Evolutionary conservation across 2,797 vertebrate genomes (phyloP).

Genomic region (Falco concolor): DNA sequence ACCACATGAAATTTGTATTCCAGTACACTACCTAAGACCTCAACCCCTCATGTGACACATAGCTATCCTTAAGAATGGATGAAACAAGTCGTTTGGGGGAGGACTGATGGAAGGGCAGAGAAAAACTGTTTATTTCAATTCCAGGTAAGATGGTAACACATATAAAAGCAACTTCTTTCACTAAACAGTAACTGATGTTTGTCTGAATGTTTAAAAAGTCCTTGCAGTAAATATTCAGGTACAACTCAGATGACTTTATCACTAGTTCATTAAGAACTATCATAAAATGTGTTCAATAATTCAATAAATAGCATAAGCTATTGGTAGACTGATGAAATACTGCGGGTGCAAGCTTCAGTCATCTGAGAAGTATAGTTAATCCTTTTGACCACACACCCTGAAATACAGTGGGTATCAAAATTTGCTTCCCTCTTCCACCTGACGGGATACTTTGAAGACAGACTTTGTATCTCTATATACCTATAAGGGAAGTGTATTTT

Average conservation of each 20-base stretch:
- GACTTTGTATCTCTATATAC: not conserved
- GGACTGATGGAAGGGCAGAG: not conserved
- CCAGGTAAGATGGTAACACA: not conserved
- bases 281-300: not conserved
- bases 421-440: not conserved
- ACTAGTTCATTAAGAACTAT: not conserved
- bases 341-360: not conserved
- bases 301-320: not conserved
- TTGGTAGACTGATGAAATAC: not conserved
- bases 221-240: not conserved
- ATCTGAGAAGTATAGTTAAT: not conserved
- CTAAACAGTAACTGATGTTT: not conserved
- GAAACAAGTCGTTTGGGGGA: not conserved
- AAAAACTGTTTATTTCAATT: not conserved
- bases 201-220: not conserved
- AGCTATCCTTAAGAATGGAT: not conserved
- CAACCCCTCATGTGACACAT: not conserved
- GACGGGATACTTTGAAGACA: not conserved
- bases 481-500: not conserved
- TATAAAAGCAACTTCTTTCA: not conserved
- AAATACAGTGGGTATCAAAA: not conserved
- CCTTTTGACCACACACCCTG: constrained; percentile 3
- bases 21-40: not conserved
- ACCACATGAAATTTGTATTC: not conserved
- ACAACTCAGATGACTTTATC: not conserved